phyloP scores from a whole-genome alignment of 2,113 vertebrate genomes.

The Cebus imitator region DNA sequence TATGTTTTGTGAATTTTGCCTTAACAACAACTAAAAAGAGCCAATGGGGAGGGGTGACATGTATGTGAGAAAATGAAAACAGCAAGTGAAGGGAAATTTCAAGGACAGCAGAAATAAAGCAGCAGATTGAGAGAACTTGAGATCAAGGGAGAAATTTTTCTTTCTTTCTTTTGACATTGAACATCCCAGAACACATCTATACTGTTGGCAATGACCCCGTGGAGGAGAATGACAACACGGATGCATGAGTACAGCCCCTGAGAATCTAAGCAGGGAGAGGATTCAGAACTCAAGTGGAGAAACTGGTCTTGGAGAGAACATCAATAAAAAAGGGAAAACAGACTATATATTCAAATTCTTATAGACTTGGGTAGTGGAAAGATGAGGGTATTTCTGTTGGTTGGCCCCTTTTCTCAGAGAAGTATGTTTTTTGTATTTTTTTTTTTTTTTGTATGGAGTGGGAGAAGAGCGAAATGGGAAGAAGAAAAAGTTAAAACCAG shows the following conservation, averaged over 20 bases:
- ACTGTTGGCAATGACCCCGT: not conserved
- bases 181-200: not conserved
- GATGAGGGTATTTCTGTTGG: not conserved
- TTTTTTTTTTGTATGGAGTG: not conserved
- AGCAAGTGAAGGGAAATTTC: not conserved
- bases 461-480: not conserved
- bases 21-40: not conserved
- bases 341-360: not conserved
- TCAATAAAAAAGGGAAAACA: not conserved
- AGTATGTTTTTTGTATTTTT: not conserved
- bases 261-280: not conserved
- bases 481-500: not conserved
- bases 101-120: not conserved
- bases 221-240: not conserved
- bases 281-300: not conserved
- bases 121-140: not conserved
- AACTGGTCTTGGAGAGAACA: not conserved
- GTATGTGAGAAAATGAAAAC: not conserved
- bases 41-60: not conserved
- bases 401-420: not conserved
- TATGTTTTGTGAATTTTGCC: not conserved
- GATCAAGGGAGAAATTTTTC: not conserved
- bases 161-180: not conserved
- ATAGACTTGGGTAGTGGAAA: not conserved
- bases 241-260: not conserved